Percentiles rank a stretch among this genome's conserved stretches.
These are phyloP conservation scores for Netelia fuscicornis DNA, from an alignment of 2,888 invertebrate genomes.

Conservation along the genomic window DNA sequence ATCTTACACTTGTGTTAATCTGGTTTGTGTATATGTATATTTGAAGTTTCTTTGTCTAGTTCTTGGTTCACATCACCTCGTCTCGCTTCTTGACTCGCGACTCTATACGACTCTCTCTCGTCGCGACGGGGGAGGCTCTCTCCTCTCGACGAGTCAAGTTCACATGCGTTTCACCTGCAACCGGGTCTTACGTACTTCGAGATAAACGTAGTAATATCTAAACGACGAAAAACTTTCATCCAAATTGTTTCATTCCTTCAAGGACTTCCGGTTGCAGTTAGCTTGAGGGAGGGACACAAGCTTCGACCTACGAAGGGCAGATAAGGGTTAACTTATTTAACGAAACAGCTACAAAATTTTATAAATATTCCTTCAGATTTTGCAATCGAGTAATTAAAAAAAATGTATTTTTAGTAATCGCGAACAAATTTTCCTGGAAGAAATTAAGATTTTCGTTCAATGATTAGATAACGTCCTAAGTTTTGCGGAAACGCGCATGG, in stretches of 20 bases:
- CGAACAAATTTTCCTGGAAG: no score
- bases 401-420: no score
- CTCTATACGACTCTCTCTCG: background rate
- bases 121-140: background rate
- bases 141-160: conserved; percentile 66
- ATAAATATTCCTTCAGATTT: background rate
- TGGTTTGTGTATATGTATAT: background rate
- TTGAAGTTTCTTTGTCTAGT: conserved; percentile 17
- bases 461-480: no score
- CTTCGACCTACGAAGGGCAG: background rate
- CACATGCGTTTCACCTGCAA: conserved; percentile 40
- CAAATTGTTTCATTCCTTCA: background rate
- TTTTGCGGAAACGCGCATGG: no score
- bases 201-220: background rate
- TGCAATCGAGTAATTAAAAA: no score
- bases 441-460: no score
- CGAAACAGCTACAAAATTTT: background rate
- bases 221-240: conserved; percentile 10
- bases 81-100: background rate
- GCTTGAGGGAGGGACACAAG: background rate
- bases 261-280: background rate
- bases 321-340: background rate
- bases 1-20: background rate
- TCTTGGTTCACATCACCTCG: conserved; percentile 10
- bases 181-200: background rate